Conservation (phyloP, 1,140 invertebrate species). For the Wasmannia auropunctata region DNA sequence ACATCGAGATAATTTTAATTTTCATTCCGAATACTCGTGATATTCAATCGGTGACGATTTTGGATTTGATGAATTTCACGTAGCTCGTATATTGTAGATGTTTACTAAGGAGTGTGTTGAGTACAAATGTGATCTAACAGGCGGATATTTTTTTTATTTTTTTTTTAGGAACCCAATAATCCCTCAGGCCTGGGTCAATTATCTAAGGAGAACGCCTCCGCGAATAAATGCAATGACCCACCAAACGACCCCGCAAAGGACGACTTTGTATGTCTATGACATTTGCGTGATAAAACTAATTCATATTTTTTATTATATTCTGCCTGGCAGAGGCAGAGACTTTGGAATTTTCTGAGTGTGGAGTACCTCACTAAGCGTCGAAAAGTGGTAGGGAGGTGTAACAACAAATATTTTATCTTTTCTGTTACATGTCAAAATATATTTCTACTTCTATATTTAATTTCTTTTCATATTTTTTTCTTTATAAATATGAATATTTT, state of each 20-base stretch:
- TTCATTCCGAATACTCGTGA: background rate
- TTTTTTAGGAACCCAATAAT: slow-evolving; percentile 61
- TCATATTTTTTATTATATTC: no score
- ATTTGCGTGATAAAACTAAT: background rate
- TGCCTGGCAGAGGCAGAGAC: no score
- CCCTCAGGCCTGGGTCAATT: slow-evolving; percentile 10
- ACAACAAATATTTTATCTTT: no score
- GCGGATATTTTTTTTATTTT: background rate
- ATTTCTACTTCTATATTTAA: no score
- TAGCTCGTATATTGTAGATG: background rate
- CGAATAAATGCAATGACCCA: slow-evolving; percentile 19
- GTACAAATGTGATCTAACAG: background rate
- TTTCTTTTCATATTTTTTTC: no score
- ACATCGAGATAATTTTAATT: slow-evolving; percentile 3
- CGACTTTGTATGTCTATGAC: slow-evolving; percentile 2
- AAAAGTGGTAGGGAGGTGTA: no score
- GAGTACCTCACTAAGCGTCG: no score
- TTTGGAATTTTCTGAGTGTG: no score
- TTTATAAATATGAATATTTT: no score
- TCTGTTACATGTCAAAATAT: no score
- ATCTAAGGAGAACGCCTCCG: slow-evolving; percentile 7
- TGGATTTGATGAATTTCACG: background rate
- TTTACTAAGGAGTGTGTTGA: background rate
- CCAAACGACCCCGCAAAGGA: background rate
- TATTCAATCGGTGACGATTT: background rate